A percentile compares a stretch with the other conserved stretches of the same genome.
phyloP scores from a whole-genome alignment of 2,888 invertebrate species.

The Coelogynopora nodosa region DNA sequence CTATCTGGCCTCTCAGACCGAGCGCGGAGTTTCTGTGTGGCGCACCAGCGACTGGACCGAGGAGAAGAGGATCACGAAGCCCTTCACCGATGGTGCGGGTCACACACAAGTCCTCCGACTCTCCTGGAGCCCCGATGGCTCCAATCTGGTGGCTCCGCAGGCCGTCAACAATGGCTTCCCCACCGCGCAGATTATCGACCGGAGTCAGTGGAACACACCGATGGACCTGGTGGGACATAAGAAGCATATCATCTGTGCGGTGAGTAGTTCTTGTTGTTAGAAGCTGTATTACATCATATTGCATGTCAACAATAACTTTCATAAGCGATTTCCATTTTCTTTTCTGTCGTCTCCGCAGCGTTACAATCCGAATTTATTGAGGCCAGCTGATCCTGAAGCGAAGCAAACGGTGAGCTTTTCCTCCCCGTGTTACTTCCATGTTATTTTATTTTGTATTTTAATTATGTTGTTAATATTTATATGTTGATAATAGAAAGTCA shows the following conservation, averaged over 20 bases:
- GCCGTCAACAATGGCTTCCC: constrained; percentile 98
- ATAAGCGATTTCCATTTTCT: too few species aligned
- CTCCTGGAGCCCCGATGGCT: constrained; percentile 95
- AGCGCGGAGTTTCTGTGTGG: constrained; percentile 88
- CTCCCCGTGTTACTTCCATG: too few species aligned
- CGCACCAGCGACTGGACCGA: constrained; percentile 88
- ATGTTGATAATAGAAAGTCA: too few species aligned
- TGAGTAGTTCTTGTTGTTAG: not conserved
- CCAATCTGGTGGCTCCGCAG: constrained; percentile 91
- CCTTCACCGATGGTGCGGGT: not conserved
- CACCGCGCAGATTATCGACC: constrained; percentile 84
- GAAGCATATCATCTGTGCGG: constrained; percentile 44
- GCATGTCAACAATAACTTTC: too few species aligned
- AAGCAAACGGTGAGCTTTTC: constrained; percentile 36
- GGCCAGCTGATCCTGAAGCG: constrained; percentile 63
- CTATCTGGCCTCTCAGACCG: constrained; percentile 75
- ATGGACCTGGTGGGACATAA: constrained; percentile 46
- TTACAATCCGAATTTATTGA: constrained; percentile 83
- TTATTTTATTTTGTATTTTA: not conserved
- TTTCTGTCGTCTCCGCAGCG: constrained; percentile 66
- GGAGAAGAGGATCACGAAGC: constrained; percentile 65
- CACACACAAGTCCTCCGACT: constrained; percentile 70
- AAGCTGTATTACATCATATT: not conserved
- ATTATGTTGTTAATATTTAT: not conserved
- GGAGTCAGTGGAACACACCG: constrained; percentile 39